These are phyloP conservation scores for Oncorhynchus clarkii DNA, from an alignment of 2,113 vertebrate genomes.

Conservation along the genomic window DNA sequence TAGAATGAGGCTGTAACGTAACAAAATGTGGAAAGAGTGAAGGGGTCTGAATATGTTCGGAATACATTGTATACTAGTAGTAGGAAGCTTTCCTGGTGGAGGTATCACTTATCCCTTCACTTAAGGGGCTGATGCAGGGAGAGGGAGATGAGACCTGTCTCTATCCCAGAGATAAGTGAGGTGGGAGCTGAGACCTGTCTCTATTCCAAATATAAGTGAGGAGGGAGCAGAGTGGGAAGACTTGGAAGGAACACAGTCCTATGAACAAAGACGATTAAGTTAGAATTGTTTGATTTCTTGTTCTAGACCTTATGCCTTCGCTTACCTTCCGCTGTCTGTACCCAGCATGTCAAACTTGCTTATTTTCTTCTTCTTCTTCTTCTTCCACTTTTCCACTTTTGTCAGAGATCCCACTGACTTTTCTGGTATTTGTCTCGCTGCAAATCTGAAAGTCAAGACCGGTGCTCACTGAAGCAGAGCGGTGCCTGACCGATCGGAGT, in stretches of 20 bases:
- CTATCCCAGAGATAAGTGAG: slow-evolving; percentile 1
- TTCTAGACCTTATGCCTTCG: not conserved
- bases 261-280: not conserved
- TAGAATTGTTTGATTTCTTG: no score
- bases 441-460: slow-evolving; percentile 32
- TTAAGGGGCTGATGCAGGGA: slow-evolving; percentile 15
- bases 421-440: slow-evolving; percentile 39
- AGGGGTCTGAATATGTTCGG: no score
- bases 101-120: slow-evolving; percentile 29
- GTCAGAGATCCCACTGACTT: slow-evolving; percentile 34
- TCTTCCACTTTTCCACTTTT: not conserved
- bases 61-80: slow-evolving; percentile 32
- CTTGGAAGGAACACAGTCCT: not conserved
- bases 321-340: slow-evolving; percentile 5
- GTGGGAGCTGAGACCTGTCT: not conserved
- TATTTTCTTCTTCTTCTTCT: not conserved
- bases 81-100: slow-evolving; percentile 13
- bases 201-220: not conserved
- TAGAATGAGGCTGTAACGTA: no score
- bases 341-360: not conserved
- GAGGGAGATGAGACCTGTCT: not conserved
- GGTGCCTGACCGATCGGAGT: slow-evolving; percentile 38
- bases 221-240: not conserved
- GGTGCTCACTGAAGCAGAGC: slow-evolving; percentile 50
- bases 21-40: no score